Percentiles rank a stretch among this genome's conserved stretches.
Evolutionary conservation across 2,888 invertebrate species (phyloP).

Genomic region (Drosophila atroscutellata): DNA sequence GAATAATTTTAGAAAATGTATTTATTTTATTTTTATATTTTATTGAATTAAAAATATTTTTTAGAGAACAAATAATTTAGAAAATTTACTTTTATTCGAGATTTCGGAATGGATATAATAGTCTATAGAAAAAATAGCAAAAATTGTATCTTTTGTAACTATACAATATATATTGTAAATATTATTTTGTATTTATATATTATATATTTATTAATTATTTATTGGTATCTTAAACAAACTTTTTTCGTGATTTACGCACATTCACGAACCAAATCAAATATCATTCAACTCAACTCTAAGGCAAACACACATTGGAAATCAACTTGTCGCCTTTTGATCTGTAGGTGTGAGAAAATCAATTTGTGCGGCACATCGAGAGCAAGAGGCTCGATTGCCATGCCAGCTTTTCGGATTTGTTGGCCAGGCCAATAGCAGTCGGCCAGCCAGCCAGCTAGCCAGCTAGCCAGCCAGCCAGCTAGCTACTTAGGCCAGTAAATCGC

Average conservation of each 20-base stretch:
- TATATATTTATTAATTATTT: not conserved
- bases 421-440: constrained; percentile 2
- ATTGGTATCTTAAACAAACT: not conserved
- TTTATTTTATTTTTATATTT: not conserved
- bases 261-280: not conserved
- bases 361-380: constrained; percentile 52
- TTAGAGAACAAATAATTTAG: not conserved
- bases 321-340: constrained; percentile 55
- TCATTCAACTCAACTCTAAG: not conserved
- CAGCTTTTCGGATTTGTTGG: constrained; percentile 45
- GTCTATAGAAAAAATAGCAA: not conserved
- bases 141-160: not conserved
- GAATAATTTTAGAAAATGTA: not conserved
- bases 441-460: constrained; percentile 1
- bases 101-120: not conserved
- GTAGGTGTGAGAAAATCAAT: constrained; percentile 74
- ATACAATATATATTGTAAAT: no score
- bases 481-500: constrained; percentile 65
- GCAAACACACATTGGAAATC: constrained; percentile 50
- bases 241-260: not conserved
- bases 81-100: not conserved
- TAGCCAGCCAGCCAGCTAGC: constrained; percentile 36
- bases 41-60: not conserved
- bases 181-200: not conserved
- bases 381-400: constrained; percentile 31